phyloP scores from a whole-genome alignment of 2,797 vertebrate genomes.

The Takifugu ocellatus region DNA sequence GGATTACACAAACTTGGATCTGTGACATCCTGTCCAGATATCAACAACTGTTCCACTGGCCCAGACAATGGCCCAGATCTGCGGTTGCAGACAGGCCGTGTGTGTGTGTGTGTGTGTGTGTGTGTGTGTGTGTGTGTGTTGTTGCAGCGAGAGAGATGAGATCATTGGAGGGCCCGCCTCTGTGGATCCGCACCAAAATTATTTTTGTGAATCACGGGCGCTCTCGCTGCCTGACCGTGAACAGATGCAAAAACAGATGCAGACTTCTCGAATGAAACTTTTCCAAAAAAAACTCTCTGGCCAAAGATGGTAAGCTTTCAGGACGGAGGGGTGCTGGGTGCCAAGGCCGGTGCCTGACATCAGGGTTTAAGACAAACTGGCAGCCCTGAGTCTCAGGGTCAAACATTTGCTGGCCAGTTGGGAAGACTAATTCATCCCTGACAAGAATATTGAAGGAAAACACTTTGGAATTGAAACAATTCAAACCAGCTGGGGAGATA shows the following conservation, averaged over 20 bases:
- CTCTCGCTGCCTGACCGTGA: conserved; percentile 46
- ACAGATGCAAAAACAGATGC: conserved; percentile 50
- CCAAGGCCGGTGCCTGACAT: conserved; percentile 45
- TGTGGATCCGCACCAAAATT: conserved; percentile 45
- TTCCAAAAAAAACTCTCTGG: background rate
- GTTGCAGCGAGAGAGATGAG: conserved; percentile 45
- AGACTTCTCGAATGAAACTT: conserved; percentile 7
- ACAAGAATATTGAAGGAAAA: conserved; percentile 55
- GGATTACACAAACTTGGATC: conserved; percentile 52
- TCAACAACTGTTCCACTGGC: conserved; percentile 34
- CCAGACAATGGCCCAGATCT: conserved; percentile 55
- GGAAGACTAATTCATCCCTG: conserved; percentile 51
- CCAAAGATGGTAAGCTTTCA: conserved; percentile 6
- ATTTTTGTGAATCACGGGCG: conserved; percentile 57
- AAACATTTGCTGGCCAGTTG: conserved; percentile 54
- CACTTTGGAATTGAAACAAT: conserved; percentile 50
- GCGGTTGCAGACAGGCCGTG: conserved; percentile 20
- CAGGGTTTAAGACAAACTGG: conserved; percentile 33
- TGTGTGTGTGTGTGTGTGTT: conserved; percentile 24
- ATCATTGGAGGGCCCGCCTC: conserved; percentile 55
- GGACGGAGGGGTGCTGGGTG: conserved; percentile 1
- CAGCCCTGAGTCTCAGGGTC: conserved; percentile 29
- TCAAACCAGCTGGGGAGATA: conserved; percentile 48
- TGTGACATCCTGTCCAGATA: conserved; percentile 50
- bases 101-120: conserved; percentile 22